Evolutionary conservation across 2,797 vertebrate species (phyloP).

Genomic region (Notolabrus celidotus): DNA sequence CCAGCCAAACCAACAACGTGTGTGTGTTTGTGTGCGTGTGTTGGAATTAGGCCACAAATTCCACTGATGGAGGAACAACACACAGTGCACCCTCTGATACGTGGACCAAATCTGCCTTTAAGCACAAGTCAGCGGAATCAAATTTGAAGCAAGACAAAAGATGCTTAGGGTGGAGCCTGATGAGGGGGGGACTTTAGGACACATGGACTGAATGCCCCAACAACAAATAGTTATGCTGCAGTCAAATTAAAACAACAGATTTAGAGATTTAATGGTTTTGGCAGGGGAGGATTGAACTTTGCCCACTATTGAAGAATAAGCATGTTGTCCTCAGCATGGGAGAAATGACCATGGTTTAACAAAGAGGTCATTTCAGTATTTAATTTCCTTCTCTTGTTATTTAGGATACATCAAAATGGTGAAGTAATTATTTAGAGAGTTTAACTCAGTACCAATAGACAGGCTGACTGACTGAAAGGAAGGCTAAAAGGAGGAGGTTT

Average conservation of each 20-base stretch:
- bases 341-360: slow-evolving; percentile 14
- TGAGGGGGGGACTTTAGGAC: background rate
- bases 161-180: slow-evolving; percentile 5
- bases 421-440: background rate
- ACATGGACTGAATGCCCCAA: background rate
- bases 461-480: background rate
- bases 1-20: slow-evolving; percentile 9
- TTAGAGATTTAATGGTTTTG: background rate
- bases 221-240: background rate
- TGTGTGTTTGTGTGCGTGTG: slow-evolving; percentile 10
- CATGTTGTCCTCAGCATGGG: slow-evolving; percentile 30
- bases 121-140: slow-evolving; percentile 20
- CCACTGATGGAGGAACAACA: slow-evolving; percentile 40
- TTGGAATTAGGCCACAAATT: slow-evolving; percentile 71
- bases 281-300: background rate
- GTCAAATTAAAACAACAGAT: slow-evolving; percentile 3
- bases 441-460: background rate
- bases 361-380: background rate
- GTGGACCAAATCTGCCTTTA: slow-evolving; percentile 13
- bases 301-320: slow-evolving; percentile 17
- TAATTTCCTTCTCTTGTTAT: background rate
- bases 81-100: slow-evolving; percentile 21
- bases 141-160: slow-evolving; percentile 1
- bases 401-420: background rate
- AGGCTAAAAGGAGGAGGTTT: slow-evolving; percentile 12